phyloP scores from a whole-genome alignment of 2,888 invertebrate species.

The Pseudococcus viburni region DNA sequence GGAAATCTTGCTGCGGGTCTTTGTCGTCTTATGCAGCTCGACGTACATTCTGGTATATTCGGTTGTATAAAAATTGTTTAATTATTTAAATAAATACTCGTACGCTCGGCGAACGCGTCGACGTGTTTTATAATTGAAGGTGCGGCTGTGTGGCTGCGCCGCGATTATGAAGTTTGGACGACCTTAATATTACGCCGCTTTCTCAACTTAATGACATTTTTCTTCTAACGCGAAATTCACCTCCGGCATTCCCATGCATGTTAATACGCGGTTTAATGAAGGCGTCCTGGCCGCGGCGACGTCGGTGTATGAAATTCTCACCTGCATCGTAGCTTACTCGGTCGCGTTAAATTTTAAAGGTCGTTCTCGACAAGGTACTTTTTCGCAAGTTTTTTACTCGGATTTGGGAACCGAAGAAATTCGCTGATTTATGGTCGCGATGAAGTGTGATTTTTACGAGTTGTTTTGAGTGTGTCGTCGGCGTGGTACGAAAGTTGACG shows the following conservation, averaged over 20 bases:
- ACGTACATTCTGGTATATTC: background rate
- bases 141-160: background rate
- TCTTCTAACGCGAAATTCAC: slow-evolving; percentile 23
- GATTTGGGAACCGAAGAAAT: background rate
- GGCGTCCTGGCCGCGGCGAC: background rate
- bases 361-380: background rate
- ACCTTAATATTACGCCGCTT: slow-evolving; percentile 46
- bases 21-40: background rate
- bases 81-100: slow-evolving; percentile 42
- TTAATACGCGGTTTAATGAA: slow-evolving; percentile 28
- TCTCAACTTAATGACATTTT: slow-evolving; percentile 51
- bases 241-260: slow-evolving; percentile 49
- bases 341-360: background rate
- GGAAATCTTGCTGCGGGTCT: slow-evolving; percentile 35
- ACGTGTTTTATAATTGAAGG: slow-evolving; percentile 49
- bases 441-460: background rate
- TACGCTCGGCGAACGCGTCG: background rate
- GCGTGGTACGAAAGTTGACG: background rate
- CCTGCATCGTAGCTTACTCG: slow-evolving; percentile 1
- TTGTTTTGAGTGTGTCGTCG: background rate
- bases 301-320: slow-evolving; percentile 15
- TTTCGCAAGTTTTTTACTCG: background rate
- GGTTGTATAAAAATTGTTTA: slow-evolving; percentile 26
- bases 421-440: background rate
- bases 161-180: slow-evolving; percentile 41